phyloP scores from a whole-genome alignment of 2,113 vertebrate genomes.

The Rattus rattus region DNA sequence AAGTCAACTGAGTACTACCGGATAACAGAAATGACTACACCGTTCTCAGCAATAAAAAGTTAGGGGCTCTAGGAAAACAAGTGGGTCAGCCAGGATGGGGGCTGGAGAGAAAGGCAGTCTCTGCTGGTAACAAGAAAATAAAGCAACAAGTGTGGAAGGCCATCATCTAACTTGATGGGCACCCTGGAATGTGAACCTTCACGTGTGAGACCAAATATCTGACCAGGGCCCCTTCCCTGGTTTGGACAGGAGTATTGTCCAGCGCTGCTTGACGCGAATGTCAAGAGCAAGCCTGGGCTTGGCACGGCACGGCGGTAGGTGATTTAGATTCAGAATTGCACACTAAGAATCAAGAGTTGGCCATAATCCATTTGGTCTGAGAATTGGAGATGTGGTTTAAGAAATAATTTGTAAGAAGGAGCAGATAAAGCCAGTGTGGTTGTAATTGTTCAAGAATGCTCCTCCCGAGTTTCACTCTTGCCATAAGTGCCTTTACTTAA shows the following conservation, averaged over 20 bases:
- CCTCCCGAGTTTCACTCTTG: conserved; percentile 48
- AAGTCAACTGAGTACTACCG: not conserved
- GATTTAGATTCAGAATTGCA: conserved; percentile 2
- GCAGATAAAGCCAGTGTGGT: conserved; percentile 69
- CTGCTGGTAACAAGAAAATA: not conserved
- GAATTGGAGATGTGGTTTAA: conserved; percentile 68
- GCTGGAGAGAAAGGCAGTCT: not conserved
- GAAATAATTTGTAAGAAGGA: conserved; percentile 75
- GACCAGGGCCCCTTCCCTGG: not conserved
- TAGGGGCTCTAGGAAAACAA: not conserved
- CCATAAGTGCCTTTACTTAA: conserved; percentile 59
- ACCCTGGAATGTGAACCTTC: not conserved
- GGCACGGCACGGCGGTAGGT: not conserved
- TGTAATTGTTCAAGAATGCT: conserved; percentile 68
- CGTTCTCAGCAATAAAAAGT: not conserved
- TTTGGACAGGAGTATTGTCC: not conserved
- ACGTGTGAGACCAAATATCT: not conserved
- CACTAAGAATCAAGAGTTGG: conserved; percentile 51
- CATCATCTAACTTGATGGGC: not conserved
- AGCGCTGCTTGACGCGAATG: conserved; percentile 4
- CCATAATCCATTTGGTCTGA: conserved; percentile 64
- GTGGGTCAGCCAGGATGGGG: not conserved
- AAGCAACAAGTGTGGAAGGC: not conserved
- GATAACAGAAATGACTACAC: conserved; percentile 37
- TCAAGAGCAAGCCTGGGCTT: conserved; percentile 11